Conservation (phyloP, 2,797 vertebrate genomes). For the Schizothorax lantsangensis region DNA sequence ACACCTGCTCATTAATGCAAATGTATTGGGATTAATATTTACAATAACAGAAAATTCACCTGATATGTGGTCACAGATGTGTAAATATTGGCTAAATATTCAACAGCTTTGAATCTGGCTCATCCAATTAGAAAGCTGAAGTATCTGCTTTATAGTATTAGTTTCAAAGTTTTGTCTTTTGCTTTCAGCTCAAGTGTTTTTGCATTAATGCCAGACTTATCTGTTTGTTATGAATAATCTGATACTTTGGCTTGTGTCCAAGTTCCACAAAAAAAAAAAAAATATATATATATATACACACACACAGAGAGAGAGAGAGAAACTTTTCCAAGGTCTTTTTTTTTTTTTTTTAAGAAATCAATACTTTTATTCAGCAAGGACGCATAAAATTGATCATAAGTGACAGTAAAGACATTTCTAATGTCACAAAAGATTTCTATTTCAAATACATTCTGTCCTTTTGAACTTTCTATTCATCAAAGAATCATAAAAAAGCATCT, state of each 20-base stretch:
- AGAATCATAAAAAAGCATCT: not conserved
- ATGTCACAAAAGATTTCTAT: not conserved
- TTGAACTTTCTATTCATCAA: not conserved
- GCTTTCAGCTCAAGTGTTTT: not conserved
- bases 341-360: not conserved
- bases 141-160: not conserved
- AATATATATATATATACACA: no score
- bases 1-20: not conserved
- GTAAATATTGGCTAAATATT: not conserved
- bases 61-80: not conserved
- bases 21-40: not conserved
- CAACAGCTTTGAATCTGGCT: not conserved
- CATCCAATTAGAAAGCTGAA: not conserved
- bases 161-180: not conserved
- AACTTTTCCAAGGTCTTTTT: no score
- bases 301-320: no score
- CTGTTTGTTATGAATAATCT: not conserved
- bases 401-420: no score
- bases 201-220: not conserved
- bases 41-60: not conserved
- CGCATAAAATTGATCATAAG: not conserved
- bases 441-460: not conserved
- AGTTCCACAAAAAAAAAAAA: not conserved
- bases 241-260: not conserved
- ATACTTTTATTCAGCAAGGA: not conserved